These are phyloP conservation scores for Oxyura jamaicensis DNA, from an alignment of 2,113 vertebrate genomes.

Conservation along the genomic window DNA sequence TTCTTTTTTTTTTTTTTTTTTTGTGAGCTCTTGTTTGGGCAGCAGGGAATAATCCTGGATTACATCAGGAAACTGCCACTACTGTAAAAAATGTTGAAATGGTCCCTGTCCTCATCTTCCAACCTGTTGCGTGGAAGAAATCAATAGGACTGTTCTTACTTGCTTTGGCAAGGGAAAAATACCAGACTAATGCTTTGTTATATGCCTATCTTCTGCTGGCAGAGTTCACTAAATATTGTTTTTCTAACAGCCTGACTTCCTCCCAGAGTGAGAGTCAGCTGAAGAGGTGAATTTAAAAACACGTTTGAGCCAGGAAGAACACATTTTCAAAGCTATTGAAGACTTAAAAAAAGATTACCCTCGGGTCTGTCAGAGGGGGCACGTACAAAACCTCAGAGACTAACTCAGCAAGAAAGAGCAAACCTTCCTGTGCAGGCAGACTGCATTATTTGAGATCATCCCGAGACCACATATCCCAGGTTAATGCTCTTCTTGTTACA, in stretches of 20 bases:
- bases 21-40: constrained; percentile 2
- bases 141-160: neutral
- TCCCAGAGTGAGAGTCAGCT: neutral
- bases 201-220: neutral
- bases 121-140: neutral
- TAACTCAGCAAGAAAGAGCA: neutral
- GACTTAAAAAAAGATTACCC: neutral
- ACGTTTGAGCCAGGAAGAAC: neutral
- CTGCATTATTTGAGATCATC: neutral
- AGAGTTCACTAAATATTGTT: neutral
- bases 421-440: neutral
- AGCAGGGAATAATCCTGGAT: constrained; percentile 45
- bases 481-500: neutral
- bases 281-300: neutral
- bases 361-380: neutral
- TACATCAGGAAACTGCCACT: constrained; percentile 19
- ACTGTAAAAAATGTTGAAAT: neutral
- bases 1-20: neutral
- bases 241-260: neutral
- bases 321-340: neutral
- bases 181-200: neutral
- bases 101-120: neutral
- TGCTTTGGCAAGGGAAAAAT: neutral
- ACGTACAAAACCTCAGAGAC: neutral
- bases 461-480: no score